phyloP scores from a whole-genome alignment of 1,140 invertebrate species.

The Philopotamus ludificatus region DNA sequence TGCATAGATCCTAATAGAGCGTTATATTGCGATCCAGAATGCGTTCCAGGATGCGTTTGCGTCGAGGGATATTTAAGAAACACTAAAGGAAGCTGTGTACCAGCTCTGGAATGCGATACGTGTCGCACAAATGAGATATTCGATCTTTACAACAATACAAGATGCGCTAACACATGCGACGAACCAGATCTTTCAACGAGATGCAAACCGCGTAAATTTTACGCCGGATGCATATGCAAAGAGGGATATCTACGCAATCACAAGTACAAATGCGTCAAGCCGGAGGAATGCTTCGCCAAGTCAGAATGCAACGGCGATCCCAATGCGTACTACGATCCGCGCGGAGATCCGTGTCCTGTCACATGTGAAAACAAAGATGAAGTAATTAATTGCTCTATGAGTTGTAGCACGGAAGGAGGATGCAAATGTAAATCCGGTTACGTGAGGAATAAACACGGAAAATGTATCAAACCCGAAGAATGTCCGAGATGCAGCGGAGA shows the following conservation, averaged over 20 bases:
- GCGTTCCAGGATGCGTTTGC: constrained; percentile 25
- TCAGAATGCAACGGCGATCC: no score
- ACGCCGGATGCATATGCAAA: background rate
- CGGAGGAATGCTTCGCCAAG: background rate
- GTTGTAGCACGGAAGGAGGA: constrained; percentile 10
- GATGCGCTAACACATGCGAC: background rate
- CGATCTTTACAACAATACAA: constrained; percentile 28
- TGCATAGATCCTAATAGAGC: constrained; percentile 17
- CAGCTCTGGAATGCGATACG: constrained; percentile 16
- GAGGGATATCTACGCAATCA: background rate
- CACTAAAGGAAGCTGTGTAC: constrained; percentile 27
- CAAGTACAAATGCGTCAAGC: constrained; percentile 9
- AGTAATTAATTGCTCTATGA: background rate
- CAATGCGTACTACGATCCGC: background rate
- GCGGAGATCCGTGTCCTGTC: constrained; percentile 14
- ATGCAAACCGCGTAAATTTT: background rate
- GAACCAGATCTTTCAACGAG: background rate
- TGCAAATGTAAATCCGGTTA: constrained; percentile 25
- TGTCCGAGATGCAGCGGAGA: constrained; percentile 31
- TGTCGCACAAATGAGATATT: constrained; percentile 25
- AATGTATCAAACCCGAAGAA: constrained; percentile 20
- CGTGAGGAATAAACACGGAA: constrained; percentile 5
- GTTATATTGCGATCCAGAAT: background rate
- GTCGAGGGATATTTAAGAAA: constrained; percentile 26
- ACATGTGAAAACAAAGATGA: constrained; percentile 27